Base-by-base conservation (phyloP, 1,140 invertebrate species). In the Propsilocerus akamusi region DNA sequence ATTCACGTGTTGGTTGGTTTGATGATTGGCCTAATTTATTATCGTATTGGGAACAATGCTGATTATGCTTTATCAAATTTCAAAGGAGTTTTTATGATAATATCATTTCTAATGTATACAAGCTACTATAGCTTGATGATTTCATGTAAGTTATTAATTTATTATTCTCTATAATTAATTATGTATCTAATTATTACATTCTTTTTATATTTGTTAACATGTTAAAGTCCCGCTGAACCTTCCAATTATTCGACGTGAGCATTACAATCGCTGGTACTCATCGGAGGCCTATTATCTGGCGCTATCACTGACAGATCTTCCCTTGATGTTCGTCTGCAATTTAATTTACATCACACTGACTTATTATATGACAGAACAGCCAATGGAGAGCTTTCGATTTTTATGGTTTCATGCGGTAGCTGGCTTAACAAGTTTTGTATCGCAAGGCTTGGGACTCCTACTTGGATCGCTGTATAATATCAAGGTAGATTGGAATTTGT, bases 191-290 rank as follows among this genome's bases (percentile, higher is more conserved):
- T 49, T 49, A 32, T n/a, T 12, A 49, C n/a, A 3, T 2, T 46
- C 8, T 17, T 20, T 11, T 14, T 22, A 49, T 49, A 3, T 20
- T 34, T 22, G 3, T 25, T 12, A 23, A 30, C 59, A 61, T 62
- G 48, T 65, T 71, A 41, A 61, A 90, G 86, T 88, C 73, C 85
- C 87, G 0, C 67, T 80, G 41, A 88, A 93, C 68, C 78, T 86
- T 53, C 68, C 75, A n/a, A 86, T 91, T 0, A 83, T 92, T 55
- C 63, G 86, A n/a, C 71, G 86, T 56, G 88, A 94, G 63, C 83
- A 91, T 67, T 69, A 84, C 17, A 94, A 93, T 61, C 86, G 86
- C 58, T 93, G 88, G 88, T 94, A 93, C 60, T 81, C 80, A 12
- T 63, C 91, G 5, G 74, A 75, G 41, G 75, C 83, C 0, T 94